Evolutionary conservation across 2,113 vertebrate genomes (phyloP).

Genomic region (Prinia subflava): DNA sequence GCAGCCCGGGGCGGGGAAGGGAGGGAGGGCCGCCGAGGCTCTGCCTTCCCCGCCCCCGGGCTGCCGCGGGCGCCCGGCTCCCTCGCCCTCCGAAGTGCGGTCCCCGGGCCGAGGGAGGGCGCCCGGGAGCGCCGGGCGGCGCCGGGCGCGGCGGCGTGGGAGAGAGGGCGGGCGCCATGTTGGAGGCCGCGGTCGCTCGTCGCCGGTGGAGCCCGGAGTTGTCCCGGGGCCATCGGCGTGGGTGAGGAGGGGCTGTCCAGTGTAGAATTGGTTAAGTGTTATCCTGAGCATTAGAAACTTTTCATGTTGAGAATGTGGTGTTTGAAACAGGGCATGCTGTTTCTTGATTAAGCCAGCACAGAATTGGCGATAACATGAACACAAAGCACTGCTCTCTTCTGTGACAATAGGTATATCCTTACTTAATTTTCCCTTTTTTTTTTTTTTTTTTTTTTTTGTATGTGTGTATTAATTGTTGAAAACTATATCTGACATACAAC

Average conservation of each 20-base stretch:
- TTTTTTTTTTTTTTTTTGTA: no score
- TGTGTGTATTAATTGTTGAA: no score
- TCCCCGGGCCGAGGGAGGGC: background rate
- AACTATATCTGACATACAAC: accelerated
- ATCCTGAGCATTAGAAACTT: accelerated
- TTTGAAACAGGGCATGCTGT: accelerated
- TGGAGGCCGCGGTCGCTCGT: background rate
- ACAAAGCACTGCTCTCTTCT: accelerated
- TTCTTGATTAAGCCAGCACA: background rate
- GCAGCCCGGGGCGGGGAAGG: background rate
- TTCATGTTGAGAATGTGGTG: accelerated
- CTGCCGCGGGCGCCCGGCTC: background rate
- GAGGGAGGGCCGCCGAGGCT: background rate
- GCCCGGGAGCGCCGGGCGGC: background rate
- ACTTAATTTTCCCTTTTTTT: background rate
- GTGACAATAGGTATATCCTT: background rate
- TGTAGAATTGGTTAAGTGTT: accelerated
- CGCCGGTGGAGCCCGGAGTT: accelerated
- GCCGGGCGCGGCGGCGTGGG: accelerated
- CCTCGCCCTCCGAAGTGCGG: background rate
- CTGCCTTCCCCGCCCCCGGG: background rate
- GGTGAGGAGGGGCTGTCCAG: accelerated
- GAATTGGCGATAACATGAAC: accelerated
- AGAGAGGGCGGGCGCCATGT: background rate
- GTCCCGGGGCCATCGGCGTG: accelerated